Conservation (phyloP, 2,797 vertebrate species). For the Psittacula derbiana region DNA sequence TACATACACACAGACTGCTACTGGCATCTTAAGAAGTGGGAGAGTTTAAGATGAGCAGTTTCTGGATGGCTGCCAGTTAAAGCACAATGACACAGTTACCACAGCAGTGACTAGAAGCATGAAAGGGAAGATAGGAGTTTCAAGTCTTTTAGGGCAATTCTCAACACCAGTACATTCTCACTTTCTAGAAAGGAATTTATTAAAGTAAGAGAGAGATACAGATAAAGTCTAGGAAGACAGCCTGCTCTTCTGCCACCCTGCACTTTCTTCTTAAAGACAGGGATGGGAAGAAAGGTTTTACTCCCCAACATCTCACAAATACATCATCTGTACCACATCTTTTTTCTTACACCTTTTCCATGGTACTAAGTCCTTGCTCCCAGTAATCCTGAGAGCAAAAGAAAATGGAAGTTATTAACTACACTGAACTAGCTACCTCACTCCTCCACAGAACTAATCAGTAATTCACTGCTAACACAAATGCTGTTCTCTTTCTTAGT, state of each 20-base stretch:
- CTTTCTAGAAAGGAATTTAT: background rate
- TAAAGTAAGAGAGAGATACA: background rate
- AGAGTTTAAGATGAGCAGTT: background rate
- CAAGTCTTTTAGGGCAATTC: background rate
- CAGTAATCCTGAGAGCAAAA: background rate
- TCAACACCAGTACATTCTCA: background rate
- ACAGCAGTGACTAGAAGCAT: background rate
- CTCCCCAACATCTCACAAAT: background rate
- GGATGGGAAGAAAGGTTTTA: background rate
- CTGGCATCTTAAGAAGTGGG: background rate
- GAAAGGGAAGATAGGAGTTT: background rate
- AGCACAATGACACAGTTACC: fast-evolving
- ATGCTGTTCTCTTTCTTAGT: background rate
- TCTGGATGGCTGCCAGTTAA: background rate
- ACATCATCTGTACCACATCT: background rate
- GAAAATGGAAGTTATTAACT: background rate
- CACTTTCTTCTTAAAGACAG: background rate
- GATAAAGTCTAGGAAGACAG: background rate
- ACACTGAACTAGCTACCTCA: background rate
- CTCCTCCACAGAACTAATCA: background rate
- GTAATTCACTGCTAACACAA: background rate
- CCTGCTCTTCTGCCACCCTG: background rate
- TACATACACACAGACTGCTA: background rate
- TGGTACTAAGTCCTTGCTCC: background rate
- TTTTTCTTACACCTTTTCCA: background rate